Base-by-base conservation (phyloP, 2,888 invertebrate genomes). In the Myopa tessellatipennis region DNA sequence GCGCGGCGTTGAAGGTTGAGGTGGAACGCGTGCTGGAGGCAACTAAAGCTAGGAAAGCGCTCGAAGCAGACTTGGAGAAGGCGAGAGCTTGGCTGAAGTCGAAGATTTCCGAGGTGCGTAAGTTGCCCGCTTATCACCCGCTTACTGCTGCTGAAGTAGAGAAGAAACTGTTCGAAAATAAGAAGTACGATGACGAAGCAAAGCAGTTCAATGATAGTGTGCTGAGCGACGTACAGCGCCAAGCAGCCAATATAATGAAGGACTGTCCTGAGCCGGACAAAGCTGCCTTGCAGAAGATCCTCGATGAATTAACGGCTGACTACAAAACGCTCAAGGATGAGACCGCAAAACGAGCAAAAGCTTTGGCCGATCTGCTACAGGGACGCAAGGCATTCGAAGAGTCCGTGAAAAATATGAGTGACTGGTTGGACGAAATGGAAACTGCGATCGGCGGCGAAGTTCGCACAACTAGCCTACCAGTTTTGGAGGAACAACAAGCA, bases 351-450 rank as follows among this genome's bases (percentile, higher is more conserved):
- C 95, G 95, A 83, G 91, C 94, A 79, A 91, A 93, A 78, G 92
- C 93, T 0, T 89, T 97, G 40, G 92, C 91, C 60, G 94, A 95
- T 89, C 90, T 95, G 14, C 89, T 96, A 14, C 93, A 94, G 87
- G 93, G 94, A 16, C 92, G 97, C 79, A 94, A 93, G 84, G 92
- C 94, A 69, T 96, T 96, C 83, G 98, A 98, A 89, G 92, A 91
- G 65, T 94, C 95, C 79, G 91, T 95, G 70, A 94, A 95, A 77
- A 93, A 94, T 84, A 94, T 96, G 85, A 93, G 95, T 81, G 93
- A 95, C 83, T 98, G 98, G 98, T 90, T 97, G 60, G 95, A 95
- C 82, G 95, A 98, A 90, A 96, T 96, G 45, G 97, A 97, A 88
- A 95, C 95, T 0, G 94, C 95, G 4, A 94, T 95, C 1, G 94